Base-by-base conservation (phyloP, 2,888 invertebrate genomes). In the Phorcus lineatus region DNA sequence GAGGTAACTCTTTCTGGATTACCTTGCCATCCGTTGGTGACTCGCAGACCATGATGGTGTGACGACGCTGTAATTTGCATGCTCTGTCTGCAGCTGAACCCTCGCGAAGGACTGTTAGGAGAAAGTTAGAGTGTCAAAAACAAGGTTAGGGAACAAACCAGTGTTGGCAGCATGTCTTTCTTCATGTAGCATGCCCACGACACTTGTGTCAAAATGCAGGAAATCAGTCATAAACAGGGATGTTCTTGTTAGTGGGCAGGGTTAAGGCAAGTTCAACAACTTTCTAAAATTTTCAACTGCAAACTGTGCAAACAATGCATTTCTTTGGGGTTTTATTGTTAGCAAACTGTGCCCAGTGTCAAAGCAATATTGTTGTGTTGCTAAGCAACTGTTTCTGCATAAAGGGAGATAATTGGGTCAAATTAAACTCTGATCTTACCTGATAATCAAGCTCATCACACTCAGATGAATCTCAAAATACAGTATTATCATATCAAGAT, bases 41-140 rank as follows among this genome's bases (percentile, higher is more conserved):
- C 80, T 91, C 90, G 80, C 91, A 91, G 13, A 91, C 90, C 79
- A 88, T 90, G 77, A 91, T 90, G 78, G 90, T 91, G 84, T 91
- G 90, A 40, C 91, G 83, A 17, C 91, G 84, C 81, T 89, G 88
- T 11, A 89, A 84, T 57, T 82, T 82, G 40, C 75, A 75, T 24
- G 40, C 36, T 55, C 77, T 57, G 7, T 74, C 79, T 13, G 31
- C 16, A 36, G 53, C 77, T 36, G 79, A 36, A 7, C 75, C 67
- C 70, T 82, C 80, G n/a, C 74, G 55, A 16, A 67, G 70, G 57
- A 76, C 82, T 82, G 77, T 57, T 80, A 78, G 31, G n/a, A 78
- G 55, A 66, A 53, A 79, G 67, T 47, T 47, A n/a, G 16, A 40
- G 19, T 54, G 74, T 54, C 9, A 70, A 31, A 70, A 47, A 31